phyloP scores from a whole-genome alignment of 2,797 vertebrate genomes.

The Schizothorax lantsangensis region DNA sequence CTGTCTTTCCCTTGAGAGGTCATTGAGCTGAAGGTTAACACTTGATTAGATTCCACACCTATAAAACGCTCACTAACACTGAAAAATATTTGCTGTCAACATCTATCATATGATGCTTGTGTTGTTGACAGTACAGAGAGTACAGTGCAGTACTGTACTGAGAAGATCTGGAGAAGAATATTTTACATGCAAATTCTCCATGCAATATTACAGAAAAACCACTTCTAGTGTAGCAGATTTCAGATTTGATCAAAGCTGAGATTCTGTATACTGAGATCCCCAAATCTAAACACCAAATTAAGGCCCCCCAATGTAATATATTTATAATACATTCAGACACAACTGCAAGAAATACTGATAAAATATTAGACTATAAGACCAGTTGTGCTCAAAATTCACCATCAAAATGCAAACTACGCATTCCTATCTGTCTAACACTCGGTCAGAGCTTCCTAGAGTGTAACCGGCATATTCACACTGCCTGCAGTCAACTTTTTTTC shows the following conservation, averaged over 20 bases:
- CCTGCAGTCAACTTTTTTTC: background rate
- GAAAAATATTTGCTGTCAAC: constrained; percentile 75
- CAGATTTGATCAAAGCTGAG: background rate
- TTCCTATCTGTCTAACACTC: background rate
- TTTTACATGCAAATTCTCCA: background rate
- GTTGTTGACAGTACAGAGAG: constrained; percentile 17
- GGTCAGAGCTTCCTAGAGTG: background rate
- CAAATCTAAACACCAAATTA: background rate
- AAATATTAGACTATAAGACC: background rate
- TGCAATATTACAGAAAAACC: background rate
- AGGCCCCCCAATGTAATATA: background rate
- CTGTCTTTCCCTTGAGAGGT: constrained; percentile 58
- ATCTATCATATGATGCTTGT: constrained; percentile 54
- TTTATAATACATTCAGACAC: background rate
- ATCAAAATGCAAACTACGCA: background rate
- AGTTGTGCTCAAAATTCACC: background rate
- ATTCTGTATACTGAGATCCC: background rate
- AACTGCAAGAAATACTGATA: background rate
- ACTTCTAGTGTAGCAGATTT: background rate
- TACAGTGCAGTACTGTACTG: background rate
- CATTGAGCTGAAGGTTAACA: constrained; percentile 64
- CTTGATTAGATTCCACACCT: constrained; percentile 71
- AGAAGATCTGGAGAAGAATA: background rate
- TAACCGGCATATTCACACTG: background rate
- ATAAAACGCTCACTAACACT: constrained; percentile 69